Conservation (phyloP, 2,888 invertebrate genomes). For the Zeuzera pyrina region DNA sequence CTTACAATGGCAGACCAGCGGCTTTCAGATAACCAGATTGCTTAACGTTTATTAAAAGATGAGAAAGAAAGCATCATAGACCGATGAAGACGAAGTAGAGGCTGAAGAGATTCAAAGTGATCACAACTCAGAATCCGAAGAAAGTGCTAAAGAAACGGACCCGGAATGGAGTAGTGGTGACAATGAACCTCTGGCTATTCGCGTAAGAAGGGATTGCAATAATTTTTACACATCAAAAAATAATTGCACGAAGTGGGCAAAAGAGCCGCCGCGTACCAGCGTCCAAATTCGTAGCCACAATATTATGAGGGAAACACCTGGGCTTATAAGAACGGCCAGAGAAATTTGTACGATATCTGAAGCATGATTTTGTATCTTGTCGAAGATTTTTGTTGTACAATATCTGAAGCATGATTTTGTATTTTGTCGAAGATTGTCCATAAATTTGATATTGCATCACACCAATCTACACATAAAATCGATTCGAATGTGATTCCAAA, state of each 20-base stretch:
- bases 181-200: background rate
- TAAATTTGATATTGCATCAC: slow-evolving; percentile 2
- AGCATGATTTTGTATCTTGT: background rate
- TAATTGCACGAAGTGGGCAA: slow-evolving; percentile 2
- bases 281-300: background rate
- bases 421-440: too few relatives aligned
- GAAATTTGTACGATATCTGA: background rate
- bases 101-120: background rate
- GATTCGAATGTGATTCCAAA: slow-evolving; percentile 1
- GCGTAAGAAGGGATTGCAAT: background rate
- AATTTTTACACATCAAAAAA: background rate
- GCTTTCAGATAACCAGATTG: too few relatives aligned
- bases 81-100: background rate
- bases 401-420: too few relatives aligned
- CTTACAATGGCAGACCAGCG: too few relatives aligned
- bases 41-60: background rate
- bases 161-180: background rate
- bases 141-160: background rate
- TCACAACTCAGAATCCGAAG: background rate
- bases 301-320: background rate
- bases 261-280: background rate
- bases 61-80: background rate
- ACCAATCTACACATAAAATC: slow-evolving; percentile 1
- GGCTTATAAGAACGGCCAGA: background rate
- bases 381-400: too few relatives aligned